Conservation (phyloP, 2,888 invertebrate genomes). For the Sabatieria punctata region DNA sequence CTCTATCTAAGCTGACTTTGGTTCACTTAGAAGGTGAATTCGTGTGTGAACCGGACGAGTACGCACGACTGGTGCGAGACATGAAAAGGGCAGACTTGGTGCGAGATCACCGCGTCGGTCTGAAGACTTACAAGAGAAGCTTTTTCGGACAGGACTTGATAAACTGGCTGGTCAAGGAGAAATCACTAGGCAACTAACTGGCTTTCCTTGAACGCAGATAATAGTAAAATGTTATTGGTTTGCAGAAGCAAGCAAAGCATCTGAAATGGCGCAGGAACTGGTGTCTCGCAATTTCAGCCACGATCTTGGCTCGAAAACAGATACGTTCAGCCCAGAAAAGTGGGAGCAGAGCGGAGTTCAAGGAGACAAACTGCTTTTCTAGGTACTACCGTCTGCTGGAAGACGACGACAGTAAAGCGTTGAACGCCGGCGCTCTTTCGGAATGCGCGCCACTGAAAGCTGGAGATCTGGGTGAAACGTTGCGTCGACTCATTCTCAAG, state of each 20-base stretch:
- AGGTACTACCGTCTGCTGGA: slow-evolving; percentile 27
- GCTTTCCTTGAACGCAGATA: background rate
- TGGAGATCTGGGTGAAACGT: slow-evolving; percentile 30
- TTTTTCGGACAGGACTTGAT: slow-evolving; percentile 36
- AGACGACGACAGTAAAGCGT: slow-evolving; percentile 32
- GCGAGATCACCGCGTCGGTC: slow-evolving; percentile 6
- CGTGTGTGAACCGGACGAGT: slow-evolving; percentile 32
- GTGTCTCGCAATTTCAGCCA: slow-evolving; percentile 29
- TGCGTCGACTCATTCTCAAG: slow-evolving; percentile 32
- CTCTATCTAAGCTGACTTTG: no score
- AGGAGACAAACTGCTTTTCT: background rate
- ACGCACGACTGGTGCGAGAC: slow-evolving; percentile 26
- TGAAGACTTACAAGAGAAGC: slow-evolving; percentile 28
- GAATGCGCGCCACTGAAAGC: slow-evolving; percentile 26
- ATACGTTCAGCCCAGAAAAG: slow-evolving; percentile 19
- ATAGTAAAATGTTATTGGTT: background rate
- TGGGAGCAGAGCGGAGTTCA: slow-evolving; percentile 1
- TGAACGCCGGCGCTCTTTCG: slow-evolving; percentile 29
- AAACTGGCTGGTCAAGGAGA: slow-evolving; percentile 33
- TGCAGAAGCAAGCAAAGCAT: slow-evolving; percentile 20
- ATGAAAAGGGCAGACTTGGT: slow-evolving; percentile 33
- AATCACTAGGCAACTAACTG: slow-evolving; percentile 28
- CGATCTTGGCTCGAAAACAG: slow-evolving; percentile 15
- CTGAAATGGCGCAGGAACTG: slow-evolving; percentile 33
- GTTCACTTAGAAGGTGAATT: slow-evolving; percentile 22